Base-by-base conservation (phyloP, 2,888 invertebrate species). In the Resseliella maxima region DNA sequence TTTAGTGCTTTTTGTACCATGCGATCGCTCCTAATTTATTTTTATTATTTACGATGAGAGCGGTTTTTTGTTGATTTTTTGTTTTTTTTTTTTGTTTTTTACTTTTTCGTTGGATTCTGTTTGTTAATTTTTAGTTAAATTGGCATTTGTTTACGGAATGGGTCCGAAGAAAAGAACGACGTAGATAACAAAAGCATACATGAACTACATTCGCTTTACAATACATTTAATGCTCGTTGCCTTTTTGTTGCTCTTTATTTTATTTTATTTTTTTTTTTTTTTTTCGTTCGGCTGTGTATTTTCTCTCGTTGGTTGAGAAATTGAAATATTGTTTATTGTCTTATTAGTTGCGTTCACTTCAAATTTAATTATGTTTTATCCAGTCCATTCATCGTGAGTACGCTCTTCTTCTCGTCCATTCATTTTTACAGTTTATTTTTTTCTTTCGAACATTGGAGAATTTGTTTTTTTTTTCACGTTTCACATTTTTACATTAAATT, bases 241-340 rank as follows among this genome's bases (percentile, higher is more conserved):
- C 31, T 31, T 72, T 72, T 50, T 41, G 12, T 41, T 41, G n/a
- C n/a, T n/a, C n/a, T n/a, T n/a, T n/a, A n/a, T 41, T 41, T 41
- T 41, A 12, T 41, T 41, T 41, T 41, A 8, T 41, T 41, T 8
- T 41, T 41, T 41, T 8, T 41, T 41, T 41, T 8, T 41, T 12
- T 41, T 8, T 41, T 8, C 12, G 12, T 41, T 41, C 12, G 5
- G 5, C 12, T 41, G 18, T 6, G 50, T 2, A 15, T 50, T 50
- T 50, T 50, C 18, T 27, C 2, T 15, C 15, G 31, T 5, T 72
- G 35, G 15, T 72, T 72, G 12, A 72, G 31, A 31, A 72, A 72
- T 72, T 72, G 72, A 72, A 72, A 72, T 72, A 72, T 72, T 72
- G 38, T 83, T 83, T 83, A 83, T 83, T 38, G 83, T 38, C 83